These are phyloP conservation scores for Calliphora vomitoria DNA, from an alignment of 2,888 invertebrate species.

Conservation along the genomic window DNA sequence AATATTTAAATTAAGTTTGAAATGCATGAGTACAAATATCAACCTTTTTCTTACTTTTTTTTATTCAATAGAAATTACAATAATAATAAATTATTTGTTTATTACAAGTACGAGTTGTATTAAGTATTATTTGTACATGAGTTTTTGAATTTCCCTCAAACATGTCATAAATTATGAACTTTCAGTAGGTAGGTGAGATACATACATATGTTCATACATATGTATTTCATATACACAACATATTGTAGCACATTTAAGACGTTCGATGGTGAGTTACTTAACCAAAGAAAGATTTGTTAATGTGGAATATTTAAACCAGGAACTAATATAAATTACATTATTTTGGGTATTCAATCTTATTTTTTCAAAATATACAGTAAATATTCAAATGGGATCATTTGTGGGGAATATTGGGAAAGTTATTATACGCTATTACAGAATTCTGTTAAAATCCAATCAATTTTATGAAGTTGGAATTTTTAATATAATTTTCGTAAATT, in stretches of 20 bases:
- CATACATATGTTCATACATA: not conserved
- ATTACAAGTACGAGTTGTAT: not conserved
- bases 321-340: too few relatives aligned
- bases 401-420: too few relatives aligned
- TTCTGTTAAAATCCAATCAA: too few relatives aligned
- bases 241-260: not conserved
- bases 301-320: not conserved
- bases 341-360: too few relatives aligned
- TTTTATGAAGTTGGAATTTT: too few relatives aligned
- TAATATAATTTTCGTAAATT: too few relatives aligned
- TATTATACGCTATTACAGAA: too few relatives aligned
- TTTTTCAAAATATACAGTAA: too few relatives aligned
- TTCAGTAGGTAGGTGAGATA: not conserved
- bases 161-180: not conserved
- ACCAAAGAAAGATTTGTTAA: not conserved
- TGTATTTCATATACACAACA: not conserved
- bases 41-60: not conserved
- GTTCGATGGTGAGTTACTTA: not conserved
- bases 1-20: not conserved
- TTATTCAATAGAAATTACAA: not conserved
- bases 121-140: not conserved
- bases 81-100: conserved; percentile 10
- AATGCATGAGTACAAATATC: not conserved
- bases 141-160: not conserved
- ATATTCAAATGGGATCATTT: too few relatives aligned